These are phyloP conservation scores for Xanthia icteritia DNA, from an alignment of 2,888 invertebrate genomes.

Conservation along the genomic window DNA sequence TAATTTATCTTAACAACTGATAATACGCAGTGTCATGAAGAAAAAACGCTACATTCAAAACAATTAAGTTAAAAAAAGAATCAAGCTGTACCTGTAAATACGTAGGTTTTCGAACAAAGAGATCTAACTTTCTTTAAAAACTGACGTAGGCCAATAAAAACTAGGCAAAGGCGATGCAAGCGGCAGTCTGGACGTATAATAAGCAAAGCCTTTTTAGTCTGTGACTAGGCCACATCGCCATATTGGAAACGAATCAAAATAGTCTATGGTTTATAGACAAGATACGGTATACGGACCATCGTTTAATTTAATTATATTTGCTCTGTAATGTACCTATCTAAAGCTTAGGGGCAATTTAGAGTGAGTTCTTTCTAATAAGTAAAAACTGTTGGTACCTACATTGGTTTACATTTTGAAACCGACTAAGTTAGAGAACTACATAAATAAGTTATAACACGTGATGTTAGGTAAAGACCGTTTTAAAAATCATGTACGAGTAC, in stretches of 20 bases:
- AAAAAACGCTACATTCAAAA: slow-evolving; percentile 31
- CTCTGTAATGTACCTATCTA: background rate
- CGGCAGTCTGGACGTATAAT: slow-evolving; percentile 53
- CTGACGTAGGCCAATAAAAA: slow-evolving; percentile 53
- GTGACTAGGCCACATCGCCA: slow-evolving; percentile 60
- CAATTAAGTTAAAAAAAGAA: slow-evolving; percentile 15
- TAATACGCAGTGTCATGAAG: slow-evolving; percentile 12
- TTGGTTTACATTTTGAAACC: background rate
- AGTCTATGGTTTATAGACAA: slow-evolving; percentile 33
- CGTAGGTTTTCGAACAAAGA: slow-evolving; percentile 41
- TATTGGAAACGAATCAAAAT: slow-evolving; percentile 61
- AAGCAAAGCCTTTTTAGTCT: slow-evolving; percentile 60
- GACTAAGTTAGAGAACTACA: background rate
- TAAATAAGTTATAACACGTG: background rate
- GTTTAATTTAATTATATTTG: slow-evolving; percentile 42
- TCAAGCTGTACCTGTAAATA: background rate
- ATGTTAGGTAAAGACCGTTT: background rate
- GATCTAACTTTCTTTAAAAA: slow-evolving; percentile 53
- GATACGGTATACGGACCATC: slow-evolving; percentile 12
- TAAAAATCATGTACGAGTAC: background rate
- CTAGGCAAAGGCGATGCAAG: slow-evolving; percentile 39
- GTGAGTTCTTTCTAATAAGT: background rate
- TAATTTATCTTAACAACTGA: slow-evolving; percentile 44
- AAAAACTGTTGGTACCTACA: background rate
- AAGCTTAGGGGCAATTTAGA: background rate